Percentiles rank a stretch among this genome's conserved stretches.
Evolutionary conservation across 2,113 vertebrate species (phyloP).

Genomic region (Cheirogaleus medius): DNA sequence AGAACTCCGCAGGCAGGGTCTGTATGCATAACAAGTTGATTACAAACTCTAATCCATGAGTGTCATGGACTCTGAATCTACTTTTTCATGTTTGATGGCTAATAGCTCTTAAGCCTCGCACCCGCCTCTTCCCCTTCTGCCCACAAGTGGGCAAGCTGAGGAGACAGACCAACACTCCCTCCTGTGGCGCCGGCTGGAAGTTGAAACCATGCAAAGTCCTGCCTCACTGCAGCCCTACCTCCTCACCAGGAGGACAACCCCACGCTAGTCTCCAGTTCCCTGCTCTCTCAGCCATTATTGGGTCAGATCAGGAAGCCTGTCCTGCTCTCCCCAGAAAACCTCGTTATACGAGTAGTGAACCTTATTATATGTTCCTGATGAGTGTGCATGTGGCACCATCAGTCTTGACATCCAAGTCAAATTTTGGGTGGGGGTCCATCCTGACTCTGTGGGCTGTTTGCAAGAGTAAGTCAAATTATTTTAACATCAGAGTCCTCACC

Average conservation of each 20-base stretch:
- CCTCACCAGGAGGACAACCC: not conserved
- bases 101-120: not conserved
- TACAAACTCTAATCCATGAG: not conserved
- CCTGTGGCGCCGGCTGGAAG: not conserved
- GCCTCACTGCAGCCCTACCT: not conserved
- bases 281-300: not conserved
- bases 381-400: too few relatives aligned
- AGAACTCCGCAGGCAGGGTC: not conserved
- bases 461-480: not conserved
- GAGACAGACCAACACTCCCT: not conserved
- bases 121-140: not conserved
- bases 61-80: not conserved
- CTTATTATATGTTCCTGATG: not conserved
- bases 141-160: not conserved
- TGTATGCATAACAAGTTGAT: not conserved
- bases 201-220: not conserved
- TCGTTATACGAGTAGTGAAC: not conserved
- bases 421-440: not conserved
- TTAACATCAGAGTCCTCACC: not conserved
- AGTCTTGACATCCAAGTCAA: not conserved
- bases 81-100: not conserved
- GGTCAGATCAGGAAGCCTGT: not conserved
- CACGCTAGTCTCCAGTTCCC: not conserved
- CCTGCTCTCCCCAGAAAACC: not conserved
- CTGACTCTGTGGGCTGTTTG: not conserved